These are phyloP conservation scores for Microchrysa polita DNA, from an alignment of 2,888 invertebrate genomes.

Conservation along the genomic window DNA sequence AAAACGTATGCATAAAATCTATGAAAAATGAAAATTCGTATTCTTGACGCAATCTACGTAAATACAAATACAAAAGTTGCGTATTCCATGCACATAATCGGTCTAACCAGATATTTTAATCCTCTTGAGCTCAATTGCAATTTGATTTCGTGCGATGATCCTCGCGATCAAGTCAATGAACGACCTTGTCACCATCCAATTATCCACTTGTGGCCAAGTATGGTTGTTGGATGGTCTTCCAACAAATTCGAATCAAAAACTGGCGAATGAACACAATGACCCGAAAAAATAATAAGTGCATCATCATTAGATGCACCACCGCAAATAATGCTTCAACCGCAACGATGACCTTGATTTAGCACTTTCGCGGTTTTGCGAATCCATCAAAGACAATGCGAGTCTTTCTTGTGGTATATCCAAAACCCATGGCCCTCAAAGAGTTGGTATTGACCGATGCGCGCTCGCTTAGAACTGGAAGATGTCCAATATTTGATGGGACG, in stretches of 20 bases:
- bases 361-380: slow-evolving; percentile 5
- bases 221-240: not conserved
- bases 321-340: not conserved
- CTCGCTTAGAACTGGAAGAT: no score
- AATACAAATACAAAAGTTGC: slow-evolving; percentile 10
- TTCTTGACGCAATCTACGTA: slow-evolving; percentile 9
- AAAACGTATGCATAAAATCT: not conserved
- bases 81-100: slow-evolving; percentile 18
- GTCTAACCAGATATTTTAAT: slow-evolving; percentile 1
- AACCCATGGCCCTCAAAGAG: no score
- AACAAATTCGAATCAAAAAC: not conserved
- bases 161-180: slow-evolving; percentile 20
- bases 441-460: no score
- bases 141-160: not conserved
- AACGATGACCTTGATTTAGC: slow-evolving; percentile 16
- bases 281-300: not conserved
- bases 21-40: not conserved
- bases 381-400: not conserved
- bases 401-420: no score
- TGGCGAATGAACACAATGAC: not conserved
- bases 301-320: not conserved
- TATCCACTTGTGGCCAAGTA: not conserved
- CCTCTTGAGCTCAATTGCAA: slow-evolving; percentile 5
- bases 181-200: slow-evolving; percentile 27
- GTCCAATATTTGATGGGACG: no score